Conservation (phyloP, 1,140 invertebrate genomes). For the Aricia agestis region DNA sequence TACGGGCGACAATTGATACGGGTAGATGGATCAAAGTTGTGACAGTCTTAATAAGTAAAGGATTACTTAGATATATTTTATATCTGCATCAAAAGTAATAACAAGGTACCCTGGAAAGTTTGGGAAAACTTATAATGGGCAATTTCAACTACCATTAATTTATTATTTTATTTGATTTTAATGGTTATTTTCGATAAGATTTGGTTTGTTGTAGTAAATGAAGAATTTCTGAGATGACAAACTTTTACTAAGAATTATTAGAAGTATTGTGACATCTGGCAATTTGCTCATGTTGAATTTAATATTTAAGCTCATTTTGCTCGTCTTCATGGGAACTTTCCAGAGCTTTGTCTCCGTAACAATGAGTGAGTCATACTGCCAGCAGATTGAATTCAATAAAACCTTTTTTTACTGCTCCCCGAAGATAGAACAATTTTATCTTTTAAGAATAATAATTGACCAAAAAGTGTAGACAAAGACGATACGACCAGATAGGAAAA, state of each 20-base stretch:
- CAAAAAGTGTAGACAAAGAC: not conserved
- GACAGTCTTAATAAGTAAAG: constrained; percentile 49
- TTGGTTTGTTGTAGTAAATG: too few relatives aligned
- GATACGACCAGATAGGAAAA: not conserved
- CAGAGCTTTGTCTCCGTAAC: constrained; percentile 3
- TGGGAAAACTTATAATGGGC: too few relatives aligned
- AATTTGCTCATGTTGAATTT: not conserved
- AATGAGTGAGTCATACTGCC: constrained; percentile 10
- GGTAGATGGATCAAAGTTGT: constrained; percentile 44
- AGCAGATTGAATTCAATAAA: constrained; percentile 11
- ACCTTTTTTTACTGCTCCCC: not conserved
- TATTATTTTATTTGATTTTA: too few relatives aligned
- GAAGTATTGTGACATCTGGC: not conserved
- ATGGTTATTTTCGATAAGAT: too few relatives aligned
- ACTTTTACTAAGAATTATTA: too few relatives aligned
- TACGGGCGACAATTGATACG: constrained; percentile 69
- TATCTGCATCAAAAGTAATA: too few relatives aligned
- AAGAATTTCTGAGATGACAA: too few relatives aligned
- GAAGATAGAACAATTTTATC: constrained; percentile 4
- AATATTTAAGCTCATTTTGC: not conserved
- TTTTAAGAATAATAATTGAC: not conserved
- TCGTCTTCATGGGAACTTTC: not conserved
- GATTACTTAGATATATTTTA: constrained; percentile 30
- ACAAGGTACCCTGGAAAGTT: too few relatives aligned
- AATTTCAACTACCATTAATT: too few relatives aligned